Percentiles rank a stretch among this genome's conserved stretches.
These are phyloP conservation scores for Nezara viridula DNA, from an alignment of 2,888 invertebrate species.

Conservation along the genomic window DNA sequence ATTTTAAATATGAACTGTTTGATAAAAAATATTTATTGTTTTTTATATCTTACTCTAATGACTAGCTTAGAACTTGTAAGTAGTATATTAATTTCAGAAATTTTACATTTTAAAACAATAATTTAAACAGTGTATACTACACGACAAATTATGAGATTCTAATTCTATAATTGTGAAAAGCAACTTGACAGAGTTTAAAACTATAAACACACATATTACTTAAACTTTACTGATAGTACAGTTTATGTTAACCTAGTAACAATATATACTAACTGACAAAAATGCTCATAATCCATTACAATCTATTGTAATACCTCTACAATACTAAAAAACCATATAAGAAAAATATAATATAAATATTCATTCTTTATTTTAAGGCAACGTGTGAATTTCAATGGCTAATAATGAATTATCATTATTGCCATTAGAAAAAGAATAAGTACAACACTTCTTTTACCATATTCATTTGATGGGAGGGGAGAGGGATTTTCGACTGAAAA, in stretches of 20 bases:
- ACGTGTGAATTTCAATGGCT: not conserved
- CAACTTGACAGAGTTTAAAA: not conserved
- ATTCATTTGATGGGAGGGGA: not conserved
- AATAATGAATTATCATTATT: not conserved
- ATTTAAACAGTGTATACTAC: not conserved
- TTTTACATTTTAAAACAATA: not conserved
- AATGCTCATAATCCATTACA: not conserved
- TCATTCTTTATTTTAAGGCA: not conserved
- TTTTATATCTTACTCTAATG: conserved; percentile 46
- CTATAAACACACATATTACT: not conserved
- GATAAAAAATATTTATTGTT: conserved; percentile 10
- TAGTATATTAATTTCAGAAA: not conserved
- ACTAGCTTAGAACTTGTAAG: conserved; percentile 53
- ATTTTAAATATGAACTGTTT: conserved; percentile 13
- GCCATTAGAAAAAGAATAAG: not conserved
- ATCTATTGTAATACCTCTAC: not conserved
- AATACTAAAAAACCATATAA: not conserved
- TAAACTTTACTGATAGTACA: not conserved
- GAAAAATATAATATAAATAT: not conserved
- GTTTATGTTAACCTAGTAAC: not conserved
- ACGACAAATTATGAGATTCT: not conserved
- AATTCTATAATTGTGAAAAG: not conserved
- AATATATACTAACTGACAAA: not conserved
- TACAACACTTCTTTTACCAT: not conserved
- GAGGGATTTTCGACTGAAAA: not conserved